Base-by-base conservation (phyloP, 2,797 vertebrate genomes). In the Oryzias dopingdopingensis region DNA sequence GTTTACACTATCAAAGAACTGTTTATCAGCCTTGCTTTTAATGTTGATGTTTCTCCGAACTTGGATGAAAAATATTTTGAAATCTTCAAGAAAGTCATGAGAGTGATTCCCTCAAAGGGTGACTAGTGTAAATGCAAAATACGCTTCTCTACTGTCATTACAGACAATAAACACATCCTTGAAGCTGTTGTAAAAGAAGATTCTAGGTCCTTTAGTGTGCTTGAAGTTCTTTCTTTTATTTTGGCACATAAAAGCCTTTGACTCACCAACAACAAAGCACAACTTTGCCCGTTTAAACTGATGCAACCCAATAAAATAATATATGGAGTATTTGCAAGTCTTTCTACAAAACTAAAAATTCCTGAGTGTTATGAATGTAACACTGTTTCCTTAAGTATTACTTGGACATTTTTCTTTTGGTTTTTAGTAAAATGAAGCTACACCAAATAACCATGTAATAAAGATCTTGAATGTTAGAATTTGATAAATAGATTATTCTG, bases 361-460 rank as follows among this genome's bases (percentile, higher is more conserved):
- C 54, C 42, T 45, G 63, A 60, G 52, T 59, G 50, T 59, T 61
- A 69, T 79, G 82, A 74, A 82, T 79, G 60, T 86, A 48, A 74
- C 67, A 56, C 59, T 55, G 61, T 65, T 55, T 42, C 47, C 12
- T 64, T 47, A 23, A 76, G 14, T 22, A 47, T 23, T 6, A 23
- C 17, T 22, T 17, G 16, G 15, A 44, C 7, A 17, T 47, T 22
- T 47, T 47, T 22, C 18, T 20, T 14, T 47, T 23, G 20, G 10
- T 20, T 13, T 47, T 47, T 15, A 65, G 52, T 40, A 42, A 37
- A 12, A 10, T 37, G 12, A 37, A 3, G 2, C 10, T 37, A 10
- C 32, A 37, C 32, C 10, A 37, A 37, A 13, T 37, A 37, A 37
- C 49, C 54, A 59, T 42, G 44, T 6, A 10, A 49, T 20, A 51